Base-by-base conservation (phyloP, 2,888 invertebrate genomes). In the Phlogophora meticulosa region DNA sequence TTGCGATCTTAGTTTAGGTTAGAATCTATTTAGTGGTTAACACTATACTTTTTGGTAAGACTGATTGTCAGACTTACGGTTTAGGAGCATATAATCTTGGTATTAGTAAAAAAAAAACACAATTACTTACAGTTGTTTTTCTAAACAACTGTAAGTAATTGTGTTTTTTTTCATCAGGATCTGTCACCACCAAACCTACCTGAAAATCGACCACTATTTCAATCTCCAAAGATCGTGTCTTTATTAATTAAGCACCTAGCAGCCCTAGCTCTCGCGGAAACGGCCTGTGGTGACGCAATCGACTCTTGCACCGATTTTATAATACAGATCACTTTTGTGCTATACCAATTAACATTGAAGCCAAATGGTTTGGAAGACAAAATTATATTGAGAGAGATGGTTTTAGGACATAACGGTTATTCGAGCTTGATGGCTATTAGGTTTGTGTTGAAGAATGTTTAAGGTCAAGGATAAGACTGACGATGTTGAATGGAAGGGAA, bases 221-320 rank as follows among this genome's bases (percentile, higher is more conserved):
- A n/a, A n/a, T n/a, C n/a, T n/a, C n/a, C n/a, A n/a, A n/a, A 56
- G 13, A 34, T 20, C 45, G 4, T 20, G 7, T 17, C n/a, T 38
- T 45, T 15, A 40, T 48, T 46, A 28, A 45, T 56, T 15, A 32
- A 63, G 10, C 20, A 42, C 1, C n/a, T 34, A 32, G 15, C 80
- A 83, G 58, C 83, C 84, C 83, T 83, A 62, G 15, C 38, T 72
- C 73, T 71, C 38, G 68, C 76, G 83, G 83, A 82, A 83, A 82
- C 62, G 59, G 67, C 63, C 56, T 9, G 42, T 51, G 69, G 45
- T 83, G 84, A 84, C 75, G 84, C 58, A 80, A 83, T 78, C 75
- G 58, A 72, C 76, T 75, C 74, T 76, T 78, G 77, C 73, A 53
- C 70, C 81, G 76, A 71, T 82, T 64, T 75, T 78, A 72, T 78